These are phyloP conservation scores for Eupithecia inturbata DNA, from an alignment of 2,888 invertebrate genomes.

Conservation along the genomic window DNA sequence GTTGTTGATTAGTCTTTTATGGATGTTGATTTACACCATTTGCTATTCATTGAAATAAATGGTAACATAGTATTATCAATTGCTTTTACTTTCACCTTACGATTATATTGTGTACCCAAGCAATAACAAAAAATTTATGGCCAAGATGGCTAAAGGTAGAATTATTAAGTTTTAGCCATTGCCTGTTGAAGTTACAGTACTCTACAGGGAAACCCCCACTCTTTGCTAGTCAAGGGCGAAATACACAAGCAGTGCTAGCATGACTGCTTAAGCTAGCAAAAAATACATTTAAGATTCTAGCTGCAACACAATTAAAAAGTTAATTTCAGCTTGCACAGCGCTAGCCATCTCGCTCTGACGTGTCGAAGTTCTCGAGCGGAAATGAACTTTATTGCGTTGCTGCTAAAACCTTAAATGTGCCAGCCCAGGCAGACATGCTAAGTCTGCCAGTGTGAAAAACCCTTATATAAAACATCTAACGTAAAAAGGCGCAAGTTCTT, in stretches of 20 bases:
- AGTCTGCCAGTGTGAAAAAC: neutral
- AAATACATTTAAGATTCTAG: neutral
- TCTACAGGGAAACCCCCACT: neutral
- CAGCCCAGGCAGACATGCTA: neutral
- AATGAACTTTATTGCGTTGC: neutral
- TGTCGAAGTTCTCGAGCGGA: neutral
- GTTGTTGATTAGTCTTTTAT: constrained; percentile 84
- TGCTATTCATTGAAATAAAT: constrained; percentile 83
- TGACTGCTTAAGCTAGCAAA: neutral
- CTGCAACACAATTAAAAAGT: neutral
- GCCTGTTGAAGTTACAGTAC: neutral
- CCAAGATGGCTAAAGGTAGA: neutral
- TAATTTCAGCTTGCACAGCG: neutral
- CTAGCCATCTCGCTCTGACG: too few species aligned
- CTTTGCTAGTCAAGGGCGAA: neutral
- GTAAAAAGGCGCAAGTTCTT: neutral
- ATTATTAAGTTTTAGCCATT: too few species aligned
- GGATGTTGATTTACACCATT: constrained; percentile 84
- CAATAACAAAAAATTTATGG: neutral
- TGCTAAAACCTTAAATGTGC: neutral
- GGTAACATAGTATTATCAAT: constrained; percentile 67
- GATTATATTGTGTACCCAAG: neutral
- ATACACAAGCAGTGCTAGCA: neutral
- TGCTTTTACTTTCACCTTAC: constrained; percentile 34
- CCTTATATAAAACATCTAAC: neutral